Conservation (phyloP, 2,113 vertebrate species). For the Limanda limanda region DNA sequence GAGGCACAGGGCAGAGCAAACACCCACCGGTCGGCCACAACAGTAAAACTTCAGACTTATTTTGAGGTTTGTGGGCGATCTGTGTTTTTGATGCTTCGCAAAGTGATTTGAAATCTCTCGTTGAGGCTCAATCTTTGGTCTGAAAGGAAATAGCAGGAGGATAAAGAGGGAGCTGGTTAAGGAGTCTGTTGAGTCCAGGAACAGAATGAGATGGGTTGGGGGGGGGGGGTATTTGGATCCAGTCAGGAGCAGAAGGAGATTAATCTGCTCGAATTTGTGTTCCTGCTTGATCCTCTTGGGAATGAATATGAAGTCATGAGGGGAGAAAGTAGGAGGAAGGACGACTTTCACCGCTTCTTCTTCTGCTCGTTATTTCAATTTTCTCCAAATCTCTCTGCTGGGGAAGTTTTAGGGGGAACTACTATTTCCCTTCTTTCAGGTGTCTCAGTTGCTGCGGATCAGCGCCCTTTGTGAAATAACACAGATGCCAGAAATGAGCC, state of each 20-base stretch:
- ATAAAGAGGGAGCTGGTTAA: conserved; percentile 19
- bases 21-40: background rate
- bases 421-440: conserved; percentile 13
- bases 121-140: conserved; percentile 39
- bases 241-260: conserved; percentile 60
- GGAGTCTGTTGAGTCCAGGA: conserved; percentile 41
- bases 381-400: conserved; percentile 35
- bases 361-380: conserved; percentile 45
- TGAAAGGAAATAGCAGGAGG: conserved; percentile 1
- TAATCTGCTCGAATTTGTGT: conserved; percentile 75
- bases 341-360: background rate
- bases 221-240: conserved; percentile 43
- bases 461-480: conserved; percentile 19
- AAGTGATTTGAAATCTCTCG: conserved; percentile 51
- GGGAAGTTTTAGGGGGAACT: conserved; percentile 4
- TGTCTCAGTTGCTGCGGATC: conserved; percentile 16
- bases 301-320: conserved; percentile 65
- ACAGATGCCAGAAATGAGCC: conserved; percentile 32
- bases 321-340: conserved; percentile 10
- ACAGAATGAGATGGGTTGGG: background rate
- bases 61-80: background rate
- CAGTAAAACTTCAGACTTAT: background rate
- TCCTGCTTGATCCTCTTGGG: conserved; percentile 59
- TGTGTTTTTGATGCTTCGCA: conserved; percentile 39
- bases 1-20: background rate